Base-by-base conservation (phyloP, 2,888 invertebrate genomes). In the Leptopilina drosophilae region DNA sequence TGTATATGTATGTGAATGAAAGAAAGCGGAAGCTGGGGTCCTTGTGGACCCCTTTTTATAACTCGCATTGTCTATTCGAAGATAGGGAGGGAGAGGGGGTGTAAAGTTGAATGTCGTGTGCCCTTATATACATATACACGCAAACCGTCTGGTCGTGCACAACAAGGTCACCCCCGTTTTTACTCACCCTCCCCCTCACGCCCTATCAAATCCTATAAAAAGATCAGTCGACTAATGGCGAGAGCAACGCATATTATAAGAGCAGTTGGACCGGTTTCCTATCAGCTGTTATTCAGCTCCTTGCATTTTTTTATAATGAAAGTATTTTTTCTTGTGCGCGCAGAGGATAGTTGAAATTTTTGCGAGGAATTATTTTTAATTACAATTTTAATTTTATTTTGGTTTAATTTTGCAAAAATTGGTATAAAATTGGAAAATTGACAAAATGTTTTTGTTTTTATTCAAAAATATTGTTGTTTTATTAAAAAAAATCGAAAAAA, bases 21-120 rank as follows among this genome's bases (percentile, higher is more conserved):
- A 87, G 80, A 81, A 80, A 87, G 82, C 89, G 89, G 89, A 89
- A 89, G 89, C 86, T 76, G 78, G 75, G 64, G 80, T 76, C 73
- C 66, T 53, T 77, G n/a, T 81, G 76, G 77, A 81, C 79, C 79
- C 81, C 80, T 79, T 77, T 79, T 77, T 80, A 78, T 73, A 78
- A 76, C 77, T 80, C 75, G 53, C 56, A 83, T 83, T 83, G 82
- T 84, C 81, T 82, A 76, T 81, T 81, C 69, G 42, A 77, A 33
- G 42, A 42, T 6, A 42, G 78, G 64, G 80, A 66, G 82, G 76
- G 75, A 69, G 49, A 14, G 46, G 49, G 12, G 49, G 9, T 56
- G 69, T n/a, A 76, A 80, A 76, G 77, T 46, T 73, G 56, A 73
- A 73, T 69, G 69, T 56, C 69, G 69, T 69, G 53, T 73, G 73